Conservation (phyloP, 2,113 vertebrate genomes). For the Ahaetulla prasina region DNA sequence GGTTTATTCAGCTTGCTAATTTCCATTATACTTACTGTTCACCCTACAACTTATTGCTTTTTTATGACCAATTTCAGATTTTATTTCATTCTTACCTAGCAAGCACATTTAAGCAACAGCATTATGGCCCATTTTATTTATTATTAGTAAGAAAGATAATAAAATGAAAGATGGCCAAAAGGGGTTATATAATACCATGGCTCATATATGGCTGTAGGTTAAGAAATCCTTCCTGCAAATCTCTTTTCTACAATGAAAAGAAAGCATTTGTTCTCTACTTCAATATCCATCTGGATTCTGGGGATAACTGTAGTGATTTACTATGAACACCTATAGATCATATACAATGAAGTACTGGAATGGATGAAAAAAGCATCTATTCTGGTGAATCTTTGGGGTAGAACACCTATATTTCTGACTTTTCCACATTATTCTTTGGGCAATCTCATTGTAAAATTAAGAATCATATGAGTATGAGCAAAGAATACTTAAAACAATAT, state of each 20-base stretch:
- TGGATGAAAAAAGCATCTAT: background rate
- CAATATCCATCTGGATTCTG: background rate
- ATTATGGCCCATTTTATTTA: conserved; percentile 3
- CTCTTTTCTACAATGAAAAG: background rate
- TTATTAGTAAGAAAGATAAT: conserved; percentile 1
- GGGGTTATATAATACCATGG: background rate
- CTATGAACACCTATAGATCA: background rate
- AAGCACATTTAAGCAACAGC: conserved; percentile 17
- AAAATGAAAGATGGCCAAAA: background rate
- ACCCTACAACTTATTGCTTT: background rate
- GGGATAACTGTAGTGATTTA: background rate
- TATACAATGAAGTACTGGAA: background rate
- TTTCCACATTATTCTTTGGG: background rate
- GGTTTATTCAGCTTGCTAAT: conserved; percentile 33
- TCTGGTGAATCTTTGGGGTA: background rate
- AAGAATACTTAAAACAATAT: background rate
- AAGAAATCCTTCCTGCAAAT: background rate
- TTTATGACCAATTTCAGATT: conserved; percentile 25
- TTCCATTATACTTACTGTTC: conserved; percentile 26
- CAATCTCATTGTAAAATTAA: background rate
- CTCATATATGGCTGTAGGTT: background rate
- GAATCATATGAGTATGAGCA: background rate
- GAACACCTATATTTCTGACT: background rate
- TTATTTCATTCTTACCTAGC: conserved; percentile 18
- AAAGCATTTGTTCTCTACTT: background rate